Evolutionary conservation across 2,888 invertebrate species (phyloP), one percentile per base, ranked within the genome.

Genomic region (Dilophus febrilis): DNA sequence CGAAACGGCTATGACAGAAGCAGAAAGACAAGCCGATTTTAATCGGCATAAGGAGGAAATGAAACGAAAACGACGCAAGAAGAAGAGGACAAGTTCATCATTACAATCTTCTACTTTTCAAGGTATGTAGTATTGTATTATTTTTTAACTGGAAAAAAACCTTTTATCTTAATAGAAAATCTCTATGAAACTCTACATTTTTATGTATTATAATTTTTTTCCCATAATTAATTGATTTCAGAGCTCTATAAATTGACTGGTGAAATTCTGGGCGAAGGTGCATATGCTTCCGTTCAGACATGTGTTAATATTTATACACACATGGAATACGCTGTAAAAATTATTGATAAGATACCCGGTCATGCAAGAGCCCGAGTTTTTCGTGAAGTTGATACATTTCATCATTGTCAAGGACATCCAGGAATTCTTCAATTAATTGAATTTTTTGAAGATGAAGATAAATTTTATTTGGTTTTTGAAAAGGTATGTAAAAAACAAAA

Each of bases 301-400:
- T 94, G 91, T 67, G 76, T 84, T 48, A 87, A 87, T 62, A 77
- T 84, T 55, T 82, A 83, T 66, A 92, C 88, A 48, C 84, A 85
- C 51, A 74, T 83, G 62, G 94, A 95, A 67, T 95, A 81, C 64
- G 97, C 97, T 44, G 97, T 97, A 48, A 97, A 97, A 73, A 84
- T 91, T 56, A 92, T 94, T 58, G 87, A 90, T 65, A 94, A 94
- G 65, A 84, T 86, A 57, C 87, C 88, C 50, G 87, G 87, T 48
- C 91, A 92, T 67, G 88, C 88, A 55, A 78, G 95, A 52, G 84
- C 83, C 56, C 75, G 95, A 57, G 64, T 97, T 53, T 90, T 95
- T 71, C 87, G 92, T 53, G 97, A 97, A 67, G 94, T 97, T 57
- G 95, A 97, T 70, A 95, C 92, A 49, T 95, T 97, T 74, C 90